Evolutionary conservation across 1,140 invertebrate species (phyloP).

Genomic region (Chironomus striatipennis): DNA sequence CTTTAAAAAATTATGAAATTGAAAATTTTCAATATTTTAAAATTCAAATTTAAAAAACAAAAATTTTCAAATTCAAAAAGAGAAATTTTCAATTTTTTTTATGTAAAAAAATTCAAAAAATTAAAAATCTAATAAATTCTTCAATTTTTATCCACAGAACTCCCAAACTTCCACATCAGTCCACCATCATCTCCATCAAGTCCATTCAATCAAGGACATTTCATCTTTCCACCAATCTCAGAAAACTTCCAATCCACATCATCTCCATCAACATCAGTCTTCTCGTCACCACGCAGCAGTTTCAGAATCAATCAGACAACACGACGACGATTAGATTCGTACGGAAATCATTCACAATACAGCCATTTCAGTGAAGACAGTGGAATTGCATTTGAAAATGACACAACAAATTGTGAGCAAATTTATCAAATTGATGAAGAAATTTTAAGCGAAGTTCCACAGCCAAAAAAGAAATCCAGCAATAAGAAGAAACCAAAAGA

Average conservation of each 20-base stretch:
- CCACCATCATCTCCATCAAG: neutral
- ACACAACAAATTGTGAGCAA: neutral
- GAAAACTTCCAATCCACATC: neutral
- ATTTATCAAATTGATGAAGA: neutral
- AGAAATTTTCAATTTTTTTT: no score
- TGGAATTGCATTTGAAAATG: neutral
- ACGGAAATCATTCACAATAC: neutral
- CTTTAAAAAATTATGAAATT: neutral
- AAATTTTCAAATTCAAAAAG: no score
- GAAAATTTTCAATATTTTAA: no score
- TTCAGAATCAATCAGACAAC: neutral
- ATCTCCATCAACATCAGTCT: neutral
- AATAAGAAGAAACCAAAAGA: constrained; percentile 11
- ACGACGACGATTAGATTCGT: neutral
- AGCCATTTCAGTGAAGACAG: neutral
- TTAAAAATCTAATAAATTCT: neutral
- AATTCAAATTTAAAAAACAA: no score
- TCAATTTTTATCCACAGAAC: constrained; percentile 17
- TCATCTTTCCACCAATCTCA: neutral
- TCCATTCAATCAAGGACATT: neutral
- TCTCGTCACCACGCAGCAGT: neutral
- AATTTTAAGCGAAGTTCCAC: neutral
- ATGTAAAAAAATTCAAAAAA: no score
- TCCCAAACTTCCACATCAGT: neutral
- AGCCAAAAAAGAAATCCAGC: neutral